Evolutionary conservation across 2,113 vertebrate species (phyloP).

Genomic region (Junco hyemalis): DNA sequence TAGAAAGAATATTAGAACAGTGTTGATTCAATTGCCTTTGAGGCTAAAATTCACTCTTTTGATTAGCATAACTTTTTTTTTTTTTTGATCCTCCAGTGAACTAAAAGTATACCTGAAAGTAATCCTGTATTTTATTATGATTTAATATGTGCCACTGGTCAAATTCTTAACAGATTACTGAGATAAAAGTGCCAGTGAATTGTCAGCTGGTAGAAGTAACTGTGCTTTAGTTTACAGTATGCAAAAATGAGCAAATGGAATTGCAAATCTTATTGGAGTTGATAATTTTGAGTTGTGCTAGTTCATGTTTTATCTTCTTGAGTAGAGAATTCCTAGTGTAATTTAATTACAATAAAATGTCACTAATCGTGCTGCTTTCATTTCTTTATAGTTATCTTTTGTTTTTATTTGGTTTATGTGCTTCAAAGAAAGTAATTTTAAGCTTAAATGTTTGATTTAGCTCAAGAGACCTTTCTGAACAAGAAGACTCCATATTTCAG

Average conservation of each 20-base stretch:
- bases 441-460: neutral
- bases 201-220: neutral
- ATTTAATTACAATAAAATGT: neutral
- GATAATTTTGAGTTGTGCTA: neutral
- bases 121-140: neutral
- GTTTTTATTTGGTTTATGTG: neutral
- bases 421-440: neutral
- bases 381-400: neutral
- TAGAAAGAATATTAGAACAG: neutral
- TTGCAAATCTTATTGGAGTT: neutral
- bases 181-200: neutral
- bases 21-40: neutral
- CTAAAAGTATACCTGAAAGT: neutral
- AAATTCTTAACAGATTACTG: neutral
- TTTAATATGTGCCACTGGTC: neutral
- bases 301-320: neutral
- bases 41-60: neutral
- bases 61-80: neutral
- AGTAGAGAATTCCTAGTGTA: neutral
- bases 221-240: neutral
- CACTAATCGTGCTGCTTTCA: neutral
- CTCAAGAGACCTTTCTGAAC: neutral
- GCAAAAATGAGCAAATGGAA: neutral
- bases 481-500: neutral
- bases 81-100: neutral